Conservation (phyloP, 2,888 invertebrate genomes). For the Orthosia cruda region DNA sequence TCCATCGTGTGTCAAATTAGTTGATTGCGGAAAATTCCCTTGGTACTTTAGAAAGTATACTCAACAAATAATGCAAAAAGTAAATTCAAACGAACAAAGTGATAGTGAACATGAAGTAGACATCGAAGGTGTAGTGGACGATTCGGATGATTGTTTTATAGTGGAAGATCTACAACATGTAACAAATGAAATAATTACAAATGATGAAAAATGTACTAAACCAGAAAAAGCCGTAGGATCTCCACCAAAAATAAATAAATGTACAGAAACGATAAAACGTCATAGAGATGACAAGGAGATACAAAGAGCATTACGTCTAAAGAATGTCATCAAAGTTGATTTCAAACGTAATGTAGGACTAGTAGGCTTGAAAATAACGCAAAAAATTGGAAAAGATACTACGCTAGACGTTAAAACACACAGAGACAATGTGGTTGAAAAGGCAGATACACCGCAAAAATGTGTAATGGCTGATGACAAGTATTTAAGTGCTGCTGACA, state of each 20-base stretch:
- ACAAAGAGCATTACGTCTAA: constrained; percentile 55
- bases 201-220: background rate
- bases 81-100: constrained; percentile 20
- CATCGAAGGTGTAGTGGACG: constrained; percentile 27
- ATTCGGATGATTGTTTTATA: constrained; percentile 62
- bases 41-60: constrained; percentile 66
- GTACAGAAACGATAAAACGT: constrained; percentile 10
- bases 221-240: constrained; percentile 5
- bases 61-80: constrained; percentile 50
- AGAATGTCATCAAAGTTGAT: constrained; percentile 67
- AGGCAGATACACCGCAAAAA: background rate
- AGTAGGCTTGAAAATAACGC: constrained; percentile 75
- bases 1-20: constrained; percentile 55
- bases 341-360: constrained; percentile 77
- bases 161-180: constrained; percentile 46
- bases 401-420: background rate
- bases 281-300: constrained; percentile 54
- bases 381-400: constrained; percentile 17
- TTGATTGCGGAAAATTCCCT: constrained; percentile 64
- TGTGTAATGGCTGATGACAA: constrained; percentile 1
- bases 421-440: background rate
- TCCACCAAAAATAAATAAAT: constrained; percentile 21
- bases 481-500: constrained; percentile 31
- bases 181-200: constrained; percentile 6
- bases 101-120: constrained; percentile 53